A percentile compares a stretch with the other conserved stretches of the same genome.
Evolutionary conservation across 2,797 vertebrate species (phyloP).

Genomic region (Toxotes lorentzi): DNA sequence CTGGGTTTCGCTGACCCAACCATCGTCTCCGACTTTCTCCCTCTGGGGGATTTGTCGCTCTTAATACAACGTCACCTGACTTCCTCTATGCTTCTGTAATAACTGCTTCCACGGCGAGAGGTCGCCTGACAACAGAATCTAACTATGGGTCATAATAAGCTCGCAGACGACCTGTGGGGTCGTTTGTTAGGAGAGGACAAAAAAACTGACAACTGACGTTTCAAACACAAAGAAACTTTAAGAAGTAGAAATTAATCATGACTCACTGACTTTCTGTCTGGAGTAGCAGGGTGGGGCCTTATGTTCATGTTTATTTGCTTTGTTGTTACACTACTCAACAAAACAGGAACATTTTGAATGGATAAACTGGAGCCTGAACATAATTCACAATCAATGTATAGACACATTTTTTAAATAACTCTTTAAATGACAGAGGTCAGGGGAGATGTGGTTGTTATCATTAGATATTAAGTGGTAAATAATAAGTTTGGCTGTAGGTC

Average conservation of each 20-base stretch:
- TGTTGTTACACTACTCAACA: not conserved
- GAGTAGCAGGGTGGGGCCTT: not conserved
- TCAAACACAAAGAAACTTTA: not conserved
- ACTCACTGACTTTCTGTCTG: too few species aligned
- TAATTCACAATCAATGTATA: not conserved
- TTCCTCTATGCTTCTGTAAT: too few species aligned
- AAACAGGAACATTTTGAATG: not conserved
- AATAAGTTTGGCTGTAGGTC: not conserved
- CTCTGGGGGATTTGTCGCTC: too few species aligned
- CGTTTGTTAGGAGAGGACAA: too few species aligned
- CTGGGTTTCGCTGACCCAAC: too few species aligned
- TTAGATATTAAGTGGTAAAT: not conserved
- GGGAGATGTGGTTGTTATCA: not conserved
- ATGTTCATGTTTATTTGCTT: not conserved
- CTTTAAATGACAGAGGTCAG: too few species aligned
- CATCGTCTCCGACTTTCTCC: too few species aligned
- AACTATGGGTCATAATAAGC: too few species aligned
- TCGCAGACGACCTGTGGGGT: too few species aligned
- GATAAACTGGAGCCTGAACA: not conserved
- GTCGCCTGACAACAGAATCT: too few species aligned
- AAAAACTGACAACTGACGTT: not conserved
- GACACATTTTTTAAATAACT: not conserved
- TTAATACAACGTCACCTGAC: too few species aligned
- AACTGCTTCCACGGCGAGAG: too few species aligned
- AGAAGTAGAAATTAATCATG: not conserved